Evolutionary conservation across 2,113 vertebrate species (phyloP).

Genomic region (Actinemys pallida): DNA sequence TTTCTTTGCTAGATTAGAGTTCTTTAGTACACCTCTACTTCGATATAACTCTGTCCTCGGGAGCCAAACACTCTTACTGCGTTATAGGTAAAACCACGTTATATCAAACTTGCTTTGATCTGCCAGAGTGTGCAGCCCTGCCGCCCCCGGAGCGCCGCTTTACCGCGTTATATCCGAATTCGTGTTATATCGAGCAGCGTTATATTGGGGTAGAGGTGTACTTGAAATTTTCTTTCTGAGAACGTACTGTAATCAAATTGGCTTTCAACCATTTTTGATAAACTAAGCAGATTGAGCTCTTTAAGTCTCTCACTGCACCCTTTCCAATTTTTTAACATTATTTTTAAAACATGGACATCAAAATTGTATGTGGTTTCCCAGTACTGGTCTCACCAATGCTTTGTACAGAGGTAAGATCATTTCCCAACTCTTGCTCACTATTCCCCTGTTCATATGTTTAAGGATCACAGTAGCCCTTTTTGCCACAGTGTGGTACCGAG

Average conservation of each 20-base stretch:
- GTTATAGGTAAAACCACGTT: no score
- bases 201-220: neutral
- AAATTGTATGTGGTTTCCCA: neutral
- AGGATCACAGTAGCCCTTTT: neutral
- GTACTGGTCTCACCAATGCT: neutral
- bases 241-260: neutral
- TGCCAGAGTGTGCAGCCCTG: no score
- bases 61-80: no score
- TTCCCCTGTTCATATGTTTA: neutral
- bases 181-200: no score
- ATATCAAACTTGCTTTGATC: no score
- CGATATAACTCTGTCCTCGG: no score
- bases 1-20: neutral
- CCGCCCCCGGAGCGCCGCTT: no score
- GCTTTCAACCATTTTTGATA: neutral
- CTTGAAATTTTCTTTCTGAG: neutral
- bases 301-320: neutral
- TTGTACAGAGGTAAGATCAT: neutral
- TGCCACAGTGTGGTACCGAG: neutral
- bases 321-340: neutral
- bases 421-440: neutral
- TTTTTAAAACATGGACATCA: neutral
- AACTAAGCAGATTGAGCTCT: neutral
- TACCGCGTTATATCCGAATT: no score
- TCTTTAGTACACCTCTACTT: neutral